These are phyloP conservation scores for Cephalopachus bancanus DNA, from an alignment of 2,797 vertebrate species.

Conservation along the genomic window DNA sequence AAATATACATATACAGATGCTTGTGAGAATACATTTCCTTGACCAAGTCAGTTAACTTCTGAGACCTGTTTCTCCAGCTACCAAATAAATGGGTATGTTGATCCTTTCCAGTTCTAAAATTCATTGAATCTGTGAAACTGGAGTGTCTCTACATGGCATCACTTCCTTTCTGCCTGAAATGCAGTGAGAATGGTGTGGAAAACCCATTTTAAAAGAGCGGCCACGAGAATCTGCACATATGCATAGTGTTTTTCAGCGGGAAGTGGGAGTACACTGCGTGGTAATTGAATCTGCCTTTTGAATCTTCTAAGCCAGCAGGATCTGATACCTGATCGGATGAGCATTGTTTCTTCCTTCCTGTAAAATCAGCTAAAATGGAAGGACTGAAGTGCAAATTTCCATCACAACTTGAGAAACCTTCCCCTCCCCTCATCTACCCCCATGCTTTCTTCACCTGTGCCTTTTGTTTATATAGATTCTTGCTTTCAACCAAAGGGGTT, in stretches of 20 bases:
- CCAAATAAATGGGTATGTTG: not conserved
- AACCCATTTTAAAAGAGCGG: not conserved
- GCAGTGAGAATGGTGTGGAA: not conserved
- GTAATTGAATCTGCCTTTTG: slow-evolving; percentile 63
- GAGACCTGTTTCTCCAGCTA: slow-evolving; percentile 47
- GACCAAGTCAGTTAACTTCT: slow-evolving; percentile 9
- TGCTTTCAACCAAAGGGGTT: slow-evolving; percentile 71
- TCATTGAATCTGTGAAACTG: not conserved
- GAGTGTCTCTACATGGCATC: not conserved
- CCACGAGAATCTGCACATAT: not conserved
- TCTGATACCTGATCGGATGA: slow-evolving; percentile 63
- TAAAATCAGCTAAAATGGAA: slow-evolving; percentile 75
- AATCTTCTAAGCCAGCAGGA: slow-evolving; percentile 69
- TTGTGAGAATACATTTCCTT: not conserved
- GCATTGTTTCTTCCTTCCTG: slow-evolving; percentile 70
- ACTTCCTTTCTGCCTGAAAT: slow-evolving; percentile 18
- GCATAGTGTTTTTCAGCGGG: slow-evolving; percentile 52
- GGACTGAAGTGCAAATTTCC: slow-evolving; percentile 74
- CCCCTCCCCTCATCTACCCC: not conserved
- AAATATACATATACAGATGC: not conserved
- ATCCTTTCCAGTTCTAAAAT: not conserved
- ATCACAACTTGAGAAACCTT: slow-evolving; percentile 65
- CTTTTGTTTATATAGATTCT: slow-evolving; percentile 74
- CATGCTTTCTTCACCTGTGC: slow-evolving; percentile 51
- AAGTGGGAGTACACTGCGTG: not conserved